Percentiles rank a stretch among this genome's conserved stretches.
Evolutionary conservation across 23 tunicate species (phyloP).

Genomic region (Ascidia mentula): DNA sequence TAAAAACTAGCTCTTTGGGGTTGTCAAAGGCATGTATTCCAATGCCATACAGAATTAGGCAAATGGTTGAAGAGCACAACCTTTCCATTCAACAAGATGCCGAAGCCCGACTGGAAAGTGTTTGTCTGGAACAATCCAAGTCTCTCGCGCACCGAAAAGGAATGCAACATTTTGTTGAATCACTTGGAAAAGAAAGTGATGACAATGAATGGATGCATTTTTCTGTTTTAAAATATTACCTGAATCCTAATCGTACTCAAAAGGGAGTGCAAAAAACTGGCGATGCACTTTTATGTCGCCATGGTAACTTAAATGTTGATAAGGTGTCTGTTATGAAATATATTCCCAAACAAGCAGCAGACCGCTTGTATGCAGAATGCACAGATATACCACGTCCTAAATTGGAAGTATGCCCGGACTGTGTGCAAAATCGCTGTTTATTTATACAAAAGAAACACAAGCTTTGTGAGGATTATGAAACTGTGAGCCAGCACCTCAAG

Average conservation of each 20-base stretch:
- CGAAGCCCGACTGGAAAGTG: background rate
- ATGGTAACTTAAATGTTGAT: conserved; percentile 50
- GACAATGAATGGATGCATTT: conserved; percentile 59
- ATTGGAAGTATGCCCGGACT: conserved; percentile 37
- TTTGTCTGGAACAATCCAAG: conserved; percentile 25
- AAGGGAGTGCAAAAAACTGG: background rate
- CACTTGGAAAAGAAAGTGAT: background rate
- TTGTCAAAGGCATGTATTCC: background rate
- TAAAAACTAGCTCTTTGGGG: no score
- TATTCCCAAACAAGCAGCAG: conserved; percentile 58
- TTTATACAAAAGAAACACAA: conserved; percentile 30
- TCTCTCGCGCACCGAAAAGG: background rate
- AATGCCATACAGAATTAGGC: conserved; percentile 34
- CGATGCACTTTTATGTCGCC: conserved; percentile 44
- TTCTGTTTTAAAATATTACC: conserved; percentile 32
- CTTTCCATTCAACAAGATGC: conserved; percentile 18
- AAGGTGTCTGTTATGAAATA: conserved; percentile 42
- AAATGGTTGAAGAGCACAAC: conserved; percentile 58
- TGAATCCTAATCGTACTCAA: conserved; percentile 15
- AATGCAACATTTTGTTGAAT: conserved; percentile 21
- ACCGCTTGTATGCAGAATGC: conserved; percentile 6
- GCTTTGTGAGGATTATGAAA: conserved; percentile 24
- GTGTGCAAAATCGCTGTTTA: conserved; percentile 62
- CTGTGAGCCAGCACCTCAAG: conserved; percentile 36
- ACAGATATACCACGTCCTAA: background rate